phyloP scores from a whole-genome alignment of 2,888 invertebrate genomes.

The Drosophila subsilvestris region DNA sequence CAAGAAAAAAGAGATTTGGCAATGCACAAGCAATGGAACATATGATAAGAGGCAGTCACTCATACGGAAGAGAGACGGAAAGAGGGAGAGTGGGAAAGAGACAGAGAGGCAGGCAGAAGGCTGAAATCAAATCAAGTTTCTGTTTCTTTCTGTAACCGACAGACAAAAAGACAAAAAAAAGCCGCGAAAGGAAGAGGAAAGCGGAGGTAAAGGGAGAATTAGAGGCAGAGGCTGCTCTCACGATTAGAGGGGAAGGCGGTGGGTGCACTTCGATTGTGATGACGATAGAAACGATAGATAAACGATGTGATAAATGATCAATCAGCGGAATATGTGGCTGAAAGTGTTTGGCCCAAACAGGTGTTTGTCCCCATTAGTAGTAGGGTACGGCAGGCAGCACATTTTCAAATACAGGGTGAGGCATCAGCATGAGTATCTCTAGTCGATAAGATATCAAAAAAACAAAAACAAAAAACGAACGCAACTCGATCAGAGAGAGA shows the following conservation, averaged over 20 bases:
- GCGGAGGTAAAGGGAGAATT: too few relatives aligned
- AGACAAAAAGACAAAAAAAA: slow-evolving; percentile 5
- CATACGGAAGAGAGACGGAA: slow-evolving; percentile 31
- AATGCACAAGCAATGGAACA: slow-evolving; percentile 57
- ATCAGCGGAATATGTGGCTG: slow-evolving; percentile 34
- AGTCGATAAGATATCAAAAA: slow-evolving; percentile 6
- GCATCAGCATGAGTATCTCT: not conserved
- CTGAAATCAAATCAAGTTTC: slow-evolving; percentile 41
- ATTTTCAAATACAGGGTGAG: too few relatives aligned
- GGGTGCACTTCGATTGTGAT: not conserved
- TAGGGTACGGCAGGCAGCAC: not conserved
- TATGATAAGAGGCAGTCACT: slow-evolving; percentile 63
- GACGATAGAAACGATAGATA: slow-evolving; percentile 6
- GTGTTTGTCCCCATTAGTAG: slow-evolving; percentile 17
- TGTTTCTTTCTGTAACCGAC: slow-evolving; percentile 11
- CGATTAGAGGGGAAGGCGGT: slow-evolving; percentile 2
- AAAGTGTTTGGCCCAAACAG: slow-evolving; percentile 48
- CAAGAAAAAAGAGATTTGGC: slow-evolving; percentile 57
- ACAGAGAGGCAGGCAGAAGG: slow-evolving; percentile 5
- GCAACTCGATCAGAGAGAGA: slow-evolving; percentile 28
- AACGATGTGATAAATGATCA: slow-evolving; percentile 15
- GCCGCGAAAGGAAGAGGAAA: slow-evolving; percentile 10
- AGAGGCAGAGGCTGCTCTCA: slow-evolving; percentile 3
- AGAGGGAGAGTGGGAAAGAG: slow-evolving; percentile 17
- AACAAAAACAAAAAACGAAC: slow-evolving; percentile 4